Base-by-base conservation (phyloP, 2,888 invertebrate species). In the Drosophila tanythrix region DNA sequence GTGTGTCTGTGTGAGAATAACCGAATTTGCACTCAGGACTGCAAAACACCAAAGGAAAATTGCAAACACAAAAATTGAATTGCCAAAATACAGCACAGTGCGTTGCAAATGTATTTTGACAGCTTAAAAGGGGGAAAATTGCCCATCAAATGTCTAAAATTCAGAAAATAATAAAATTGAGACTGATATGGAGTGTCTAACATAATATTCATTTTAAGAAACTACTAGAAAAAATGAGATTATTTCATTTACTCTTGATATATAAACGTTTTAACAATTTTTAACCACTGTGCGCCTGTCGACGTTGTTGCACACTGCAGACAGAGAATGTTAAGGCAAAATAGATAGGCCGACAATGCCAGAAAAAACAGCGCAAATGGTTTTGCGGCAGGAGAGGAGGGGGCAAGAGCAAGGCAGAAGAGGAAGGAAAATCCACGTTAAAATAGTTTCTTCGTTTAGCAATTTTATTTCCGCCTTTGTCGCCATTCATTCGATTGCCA, bases 381-480 rank as follows among this genome's bases (percentile, higher is more conserved):
- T 21, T 48, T 56, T 21, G 43, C 11, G 38, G 46, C 21, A 46
- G n/a, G 29, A 11, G 1, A 21, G 15, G 27, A 8, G 38, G n/a
- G 59, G 51, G 35, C 13, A 43, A 11, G 10, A 2, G 5, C 2
- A 27, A 36, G 15, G 27, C 46, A 48, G 53, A 33, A 33, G 29
- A 15, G 15, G 29, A n/a, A 15, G 27, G 51, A 46, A 43, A 66
- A 64, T 52, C 75, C 29, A 66, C 56, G 64, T 50, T 56, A 69
- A 78, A 88, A 78, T 83, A 79, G 65, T 66, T 83, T 81, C 64
- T 82, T 84, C 89, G 82, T 72, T 88, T 82, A 87, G 85, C 82
- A 84, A 82, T 86, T 86, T 89, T 82, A 89, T 86, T 85, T 85
- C 88, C 85, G 84, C 77, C 88, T 89, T 87, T 85, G 89, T 85